A percentile compares a stretch with the other conserved stretches of the same genome.
Evolutionary conservation across 2,797 vertebrate species (phyloP).

Genomic region (Coluber constrictor): DNA sequence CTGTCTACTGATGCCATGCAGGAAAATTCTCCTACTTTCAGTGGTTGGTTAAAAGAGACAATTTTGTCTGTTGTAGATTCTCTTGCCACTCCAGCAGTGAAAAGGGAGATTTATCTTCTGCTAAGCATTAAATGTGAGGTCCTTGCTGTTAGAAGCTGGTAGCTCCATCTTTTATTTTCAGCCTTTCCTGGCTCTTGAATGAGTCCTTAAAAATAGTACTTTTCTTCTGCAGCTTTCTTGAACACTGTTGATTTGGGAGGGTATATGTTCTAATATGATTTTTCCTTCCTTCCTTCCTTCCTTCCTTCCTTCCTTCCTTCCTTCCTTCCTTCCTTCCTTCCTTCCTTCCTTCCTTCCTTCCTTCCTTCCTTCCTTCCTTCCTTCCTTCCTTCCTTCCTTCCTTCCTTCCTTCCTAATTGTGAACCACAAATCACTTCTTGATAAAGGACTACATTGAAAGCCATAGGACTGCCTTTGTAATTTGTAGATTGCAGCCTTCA

Average conservation of each 20-base stretch:
- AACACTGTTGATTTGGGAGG: not conserved
- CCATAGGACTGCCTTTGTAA: conserved; percentile 33
- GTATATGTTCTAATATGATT: not conserved
- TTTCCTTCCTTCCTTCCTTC: conserved; percentile 9
- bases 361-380: not conserved
- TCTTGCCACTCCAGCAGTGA: not conserved
- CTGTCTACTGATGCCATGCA: conserved; percentile 2
- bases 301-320: not conserved
- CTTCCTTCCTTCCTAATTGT: conserved; percentile 15
- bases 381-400: not conserved
- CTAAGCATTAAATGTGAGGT: not conserved
- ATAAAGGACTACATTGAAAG: conserved; percentile 32
- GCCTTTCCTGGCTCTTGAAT: not conserved
- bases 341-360: not conserved
- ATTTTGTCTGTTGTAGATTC: not conserved
- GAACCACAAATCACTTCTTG: conserved; percentile 38
- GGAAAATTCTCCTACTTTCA: not conserved
- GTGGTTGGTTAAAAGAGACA: not conserved
- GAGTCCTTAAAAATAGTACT: not conserved
- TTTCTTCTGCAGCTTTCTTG: not conserved
- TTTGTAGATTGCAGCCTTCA: conserved; percentile 38
- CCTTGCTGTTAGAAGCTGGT: not conserved
- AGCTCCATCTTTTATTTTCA: not conserved
- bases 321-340: conserved; percentile 5
- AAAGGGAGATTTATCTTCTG: not conserved